Base-by-base conservation (phyloP, 1,140 invertebrate genomes). In the Caenorhabditis brenneri region DNA sequence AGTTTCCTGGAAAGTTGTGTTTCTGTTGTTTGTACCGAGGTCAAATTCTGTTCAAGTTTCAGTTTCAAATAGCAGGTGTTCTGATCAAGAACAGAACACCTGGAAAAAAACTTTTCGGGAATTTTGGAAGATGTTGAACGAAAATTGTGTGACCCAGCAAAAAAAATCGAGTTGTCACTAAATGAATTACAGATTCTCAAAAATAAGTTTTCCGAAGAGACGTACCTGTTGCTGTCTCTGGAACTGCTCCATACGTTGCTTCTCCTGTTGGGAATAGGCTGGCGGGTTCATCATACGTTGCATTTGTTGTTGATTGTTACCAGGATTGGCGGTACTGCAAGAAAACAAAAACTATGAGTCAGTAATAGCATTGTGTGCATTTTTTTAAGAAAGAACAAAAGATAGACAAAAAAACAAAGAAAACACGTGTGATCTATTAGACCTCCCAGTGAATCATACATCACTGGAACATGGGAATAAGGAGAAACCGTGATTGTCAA, bases 251-350 rank as follows among this genome's bases (percentile, higher is more conserved):
- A 74, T 74, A 0, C 65, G 65, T 42, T 74, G 65, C n/a, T 74
- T 74, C 1, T 74, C 65, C 22, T 74, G 65, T 42, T 74, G 65
- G 9, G 65, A 74, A n/a, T 74, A 74, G 7, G 65, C 65, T 2
- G 65, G 65, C n/a, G 36, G 65, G 36, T 74, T 74, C 65, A 74
- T 74, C 65, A 74, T 74, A 27, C 65, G 65, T 74, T 74, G 65
- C 65, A 74, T 42, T 10, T 74, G 33, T 36, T 65, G 58, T 42
- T 42, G 65, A 24, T 74, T 74, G n/a, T 42, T 74, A 19, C 65
- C 65, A 74, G 65, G 65, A 46, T 74, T 74, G 15, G 19, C 24
- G 33, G 65, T 46, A 27, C 65, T 74, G 65, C 5, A 74, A 74
- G 36, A 33, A 65, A 22, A 58, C 39, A 58, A 12, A 42, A 42